Evolutionary conservation across 2,888 invertebrate genomes (phyloP), one percentile per base, ranked within the genome.

Genomic region (Polia nebulosa): DNA sequence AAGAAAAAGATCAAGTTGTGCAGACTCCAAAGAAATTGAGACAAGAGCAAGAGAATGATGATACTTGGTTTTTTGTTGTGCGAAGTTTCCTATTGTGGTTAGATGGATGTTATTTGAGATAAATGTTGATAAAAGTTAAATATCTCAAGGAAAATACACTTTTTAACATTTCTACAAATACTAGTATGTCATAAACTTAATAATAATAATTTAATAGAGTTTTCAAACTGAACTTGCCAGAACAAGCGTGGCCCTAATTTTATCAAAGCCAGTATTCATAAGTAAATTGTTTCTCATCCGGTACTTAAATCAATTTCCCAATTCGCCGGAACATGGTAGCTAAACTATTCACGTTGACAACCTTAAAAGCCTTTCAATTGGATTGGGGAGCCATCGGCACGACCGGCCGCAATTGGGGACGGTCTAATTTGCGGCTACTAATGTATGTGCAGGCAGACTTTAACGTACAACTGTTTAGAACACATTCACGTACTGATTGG

Each of bases 371-470:
- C 53, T 68, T 78, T 59, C 62, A 64, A 76, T 78, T 71, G 59
- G 52, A 64, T 79, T 76, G 34, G 51, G 56, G 58, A 47, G 53
- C 65, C 60, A 67, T 73, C 52, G 62, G 60, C 44, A 53, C 68
- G 58, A n/a, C 9, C 56, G 56, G 22, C 63, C 61, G 45, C 51
- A 65, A 72, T 72, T 74, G 67, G 51, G 70, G 27, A 34, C 51
- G 25, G 60, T 29, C 56, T 78, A 70, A 78, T 83, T 83, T 83
- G 73, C 20, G 62, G 51, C 55, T 49, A 32, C 44, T 63, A 66
- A 72, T 72, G 39, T 55, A 56, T 36, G 45, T 52, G 45, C 34
- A 22, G 49, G 20, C 47, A 62, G 32, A 51, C 29, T 22, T 49
- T 41, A 44, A 11, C 51, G 29, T 25, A 15, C n/a, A 51, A 36